Evolutionary conservation across 2,888 invertebrate species (phyloP).

Genomic region (Caenorhabditis sp.): DNA sequence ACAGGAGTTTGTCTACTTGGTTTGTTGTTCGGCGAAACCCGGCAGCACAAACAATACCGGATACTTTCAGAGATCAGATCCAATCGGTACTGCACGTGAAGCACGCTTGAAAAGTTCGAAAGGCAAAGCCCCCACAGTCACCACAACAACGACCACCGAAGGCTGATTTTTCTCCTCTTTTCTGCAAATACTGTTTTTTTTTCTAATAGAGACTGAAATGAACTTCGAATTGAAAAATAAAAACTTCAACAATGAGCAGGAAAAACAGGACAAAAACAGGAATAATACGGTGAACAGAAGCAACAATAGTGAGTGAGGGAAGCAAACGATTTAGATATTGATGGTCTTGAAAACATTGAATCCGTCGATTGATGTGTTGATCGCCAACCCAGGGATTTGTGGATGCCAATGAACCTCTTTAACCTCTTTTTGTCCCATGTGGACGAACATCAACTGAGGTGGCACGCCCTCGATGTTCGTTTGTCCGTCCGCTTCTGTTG

Average conservation of each 20-base stretch:
- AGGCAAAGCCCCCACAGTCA: background rate
- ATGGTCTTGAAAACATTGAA: conserved; percentile 98
- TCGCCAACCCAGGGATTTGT: conserved; percentile 93
- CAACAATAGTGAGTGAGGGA: too few species aligned
- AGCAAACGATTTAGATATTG: conserved; percentile 88
- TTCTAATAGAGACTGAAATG: too few species aligned
- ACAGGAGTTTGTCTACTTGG: conserved; percentile 6
- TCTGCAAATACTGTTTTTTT: too few species aligned
- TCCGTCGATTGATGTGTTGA: conserved; percentile 95
- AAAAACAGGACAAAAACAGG: background rate
- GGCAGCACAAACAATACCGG: too few species aligned
- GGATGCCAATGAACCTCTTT: conserved; percentile 99
- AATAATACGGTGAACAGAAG: background rate
- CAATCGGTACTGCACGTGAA: background rate
- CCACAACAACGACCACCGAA: conserved; percentile 1
- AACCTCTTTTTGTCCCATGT: conserved; percentile 96
- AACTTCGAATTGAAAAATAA: too few species aligned
- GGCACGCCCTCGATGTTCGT: conserved; percentile 88
- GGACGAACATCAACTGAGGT: conserved; percentile 96
- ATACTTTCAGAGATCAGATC: conserved; percentile 26
- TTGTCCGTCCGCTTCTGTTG: conserved; percentile 87
- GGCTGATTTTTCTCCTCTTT: too few species aligned
- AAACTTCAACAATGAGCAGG: too few species aligned
- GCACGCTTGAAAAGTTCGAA: background rate
- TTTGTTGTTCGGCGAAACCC: background rate